These are phyloP conservation scores for Lamprologus speciosus DNA, from an alignment of 2,113 vertebrate species.

Conservation along the genomic window DNA sequence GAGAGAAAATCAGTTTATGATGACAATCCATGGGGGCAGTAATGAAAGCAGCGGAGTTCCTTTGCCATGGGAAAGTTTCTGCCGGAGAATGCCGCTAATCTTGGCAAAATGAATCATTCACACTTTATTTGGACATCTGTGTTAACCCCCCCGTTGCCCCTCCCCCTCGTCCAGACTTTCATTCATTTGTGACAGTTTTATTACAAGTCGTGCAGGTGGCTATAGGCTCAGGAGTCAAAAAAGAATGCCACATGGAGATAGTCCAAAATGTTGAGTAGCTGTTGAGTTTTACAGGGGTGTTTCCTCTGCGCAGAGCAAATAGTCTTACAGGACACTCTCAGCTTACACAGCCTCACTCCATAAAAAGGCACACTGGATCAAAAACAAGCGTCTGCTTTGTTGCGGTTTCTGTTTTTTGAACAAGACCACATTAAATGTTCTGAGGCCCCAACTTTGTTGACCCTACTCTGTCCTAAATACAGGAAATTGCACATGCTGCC, in stretches of 20 bases:
- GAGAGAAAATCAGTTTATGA: slow-evolving; percentile 99
- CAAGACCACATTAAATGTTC: slow-evolving; percentile 36
- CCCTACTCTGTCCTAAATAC: slow-evolving; percentile 29
- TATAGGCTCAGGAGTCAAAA: slow-evolving; percentile 48
- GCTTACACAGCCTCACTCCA: background rate
- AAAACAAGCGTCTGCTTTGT: background rate
- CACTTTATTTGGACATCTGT: slow-evolving; percentile 79
- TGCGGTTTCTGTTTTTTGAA: slow-evolving; percentile 30
- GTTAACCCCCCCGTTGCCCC: slow-evolving; percentile 31
- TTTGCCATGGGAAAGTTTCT: slow-evolving; percentile 95
- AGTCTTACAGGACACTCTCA: background rate
- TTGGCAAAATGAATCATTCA: slow-evolving; percentile 75
- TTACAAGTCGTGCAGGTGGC: slow-evolving; percentile 71
- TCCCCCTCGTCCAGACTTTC: slow-evolving; percentile 31
- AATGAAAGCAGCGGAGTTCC: slow-evolving; percentile 83
- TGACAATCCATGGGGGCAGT: slow-evolving; percentile 86
- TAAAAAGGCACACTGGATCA: background rate
- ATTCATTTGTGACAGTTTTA: slow-evolving; percentile 74
- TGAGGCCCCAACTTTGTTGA: background rate
- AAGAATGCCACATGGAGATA: slow-evolving; percentile 50
- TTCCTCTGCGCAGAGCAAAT: background rate
- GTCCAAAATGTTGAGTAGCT: slow-evolving; percentile 30
- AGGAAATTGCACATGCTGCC: slow-evolving; percentile 45
- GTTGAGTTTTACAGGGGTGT: background rate
- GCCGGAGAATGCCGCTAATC: slow-evolving; percentile 73